Base-by-base conservation (phyloP, 2,113 vertebrate genomes). In the Mormyrus iriodes region DNA sequence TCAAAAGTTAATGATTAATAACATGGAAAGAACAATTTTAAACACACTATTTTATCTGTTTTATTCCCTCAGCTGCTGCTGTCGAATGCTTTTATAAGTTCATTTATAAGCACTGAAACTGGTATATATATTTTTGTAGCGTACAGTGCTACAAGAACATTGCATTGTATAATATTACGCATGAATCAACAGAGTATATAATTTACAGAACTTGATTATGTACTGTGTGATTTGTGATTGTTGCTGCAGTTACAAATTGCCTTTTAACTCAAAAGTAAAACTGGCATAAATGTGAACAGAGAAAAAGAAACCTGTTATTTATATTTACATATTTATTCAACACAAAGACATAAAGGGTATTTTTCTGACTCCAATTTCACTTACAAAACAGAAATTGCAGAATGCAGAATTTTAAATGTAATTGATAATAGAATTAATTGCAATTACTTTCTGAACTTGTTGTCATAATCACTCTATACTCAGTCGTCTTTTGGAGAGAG, bases 1-100 rank as follows among this genome's bases (percentile, higher is more conserved):
- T 49, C 87, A 88, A 88, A 88, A 19, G 48, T 46, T 49, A 73
- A 88, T 65, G 52, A 85, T 49, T 49, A 85, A 49, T 48, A 85
- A 76, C 69, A 76, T 7, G 15, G 69, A 76, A 76, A 76, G 69
- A 39, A 39, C 69, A 35, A 76, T 76, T 76, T 76, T 76, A 76
- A 76, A 76, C 35, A 17, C 52, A 39, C 31, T 42, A 19, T 76
- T 76, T 76, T 76, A 39, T 39, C 31, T 76, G 17, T 76, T 76
- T 76, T 76, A 35, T n/a, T 19, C 35, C 35, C 69, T 42, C 69
- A 76, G 69, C 5, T 42, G 31, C 35, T 42, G 35, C 13, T 76
- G n/a, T 13, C 12, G 31, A 76, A 76, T 39, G 27, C 31, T 15
- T 17, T 76, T 31, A 76, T 17, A 76, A 39, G 35, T 76, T 76